Evolutionary conservation across 2,888 invertebrate genomes (phyloP), one percentile per base, ranked within the genome.

Genomic region (Agrotis clavis): DNA sequence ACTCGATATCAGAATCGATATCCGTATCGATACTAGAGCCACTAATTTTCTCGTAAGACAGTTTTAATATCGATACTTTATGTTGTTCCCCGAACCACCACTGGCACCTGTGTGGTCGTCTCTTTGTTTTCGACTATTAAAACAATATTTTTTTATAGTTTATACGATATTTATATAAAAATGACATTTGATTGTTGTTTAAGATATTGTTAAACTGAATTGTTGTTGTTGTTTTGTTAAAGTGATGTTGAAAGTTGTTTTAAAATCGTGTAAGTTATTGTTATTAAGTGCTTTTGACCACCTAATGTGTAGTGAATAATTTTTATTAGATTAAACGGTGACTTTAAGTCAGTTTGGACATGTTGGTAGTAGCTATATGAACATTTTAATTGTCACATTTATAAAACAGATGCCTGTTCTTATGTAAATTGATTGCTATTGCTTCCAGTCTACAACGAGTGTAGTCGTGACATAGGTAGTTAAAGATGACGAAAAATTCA

Each of bases 61-160:
- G 80, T 89, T 90, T 91, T 90, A 91, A 91, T 92, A 92, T 79
- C 85, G 87, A 90, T 91, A 90, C 86, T 92, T 92, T 92, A 92
- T 90, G 89, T 74, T 74, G 19, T 84, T 78, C 47, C 79, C 56
- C 63, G 35, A 67, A 61, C 67, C 11, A 64, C 47, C 66, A 60
- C 67, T 65, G 77, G 71, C 79, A 81, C 79, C 78, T 85, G 89
- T 90, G 90, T 89, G 89, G 89, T 89, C 89, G 65, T 61, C 21
- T 9, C 65, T 85, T 89, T 89, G 88, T 89, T 86, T 87, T 79
- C 82, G 6, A 70, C 61, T 71, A 64, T 48, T 68, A 76, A 72
- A 77, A 72, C 74, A 76, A 74, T 81, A 81, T 80, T 30, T 79
- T 68, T 59, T 13, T 54, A 25, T 72, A 66, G 77, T 80, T 71